Base-by-base conservation (phyloP, 2,888 invertebrate genomes). In the Latrodectus elegans region DNA sequence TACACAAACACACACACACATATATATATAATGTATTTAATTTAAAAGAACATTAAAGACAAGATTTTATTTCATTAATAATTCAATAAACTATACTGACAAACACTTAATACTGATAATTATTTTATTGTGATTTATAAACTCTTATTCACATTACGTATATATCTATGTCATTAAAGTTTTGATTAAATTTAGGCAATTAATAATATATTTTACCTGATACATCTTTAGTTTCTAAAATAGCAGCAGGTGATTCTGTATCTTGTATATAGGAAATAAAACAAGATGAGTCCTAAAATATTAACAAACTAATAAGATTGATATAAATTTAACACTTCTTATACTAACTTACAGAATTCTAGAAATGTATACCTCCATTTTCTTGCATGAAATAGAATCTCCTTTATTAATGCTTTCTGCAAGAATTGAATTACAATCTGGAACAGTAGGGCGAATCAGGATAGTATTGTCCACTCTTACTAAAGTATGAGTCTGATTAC, bases 401-500 rank as follows among this genome's bases (percentile, higher is more conserved):
- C n/a, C n/a, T 15, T 55, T 15, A 49, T 8, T 38, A 55, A n/a
- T 15, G 65, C 9, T 22, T 26, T 51, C 22, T 51, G 17, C n/a
- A 38, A 26, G 64, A 64, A 2, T 26, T 52, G n/a, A 22, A 70
- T 26, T 60, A 77, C 52, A 15, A 8, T 76, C 53, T 14, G 81
- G 60, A 17, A 78, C 70, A 14, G 88, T 82, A 12, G 82, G 73
- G 8, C 82, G 71, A 17, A 88, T 65, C n/a, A 82, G 82, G 52
- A 88, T 83, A 1, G 83, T 88, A 53, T 88, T 83, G 22, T 88
- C 82, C 52, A 88, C 78, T 52, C 88, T 78, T 65, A 88, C 15
- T 15, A 88, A 74, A n/a, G 88, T 83, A 64, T 88, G 83, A n/a
- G 88, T 88, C 88, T 88, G n/a, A 64, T 38, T 38, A 70, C 22